These are phyloP conservation scores for Aphodius granarius DNA, from an alignment of 2,888 invertebrate genomes.

Conservation along the genomic window DNA sequence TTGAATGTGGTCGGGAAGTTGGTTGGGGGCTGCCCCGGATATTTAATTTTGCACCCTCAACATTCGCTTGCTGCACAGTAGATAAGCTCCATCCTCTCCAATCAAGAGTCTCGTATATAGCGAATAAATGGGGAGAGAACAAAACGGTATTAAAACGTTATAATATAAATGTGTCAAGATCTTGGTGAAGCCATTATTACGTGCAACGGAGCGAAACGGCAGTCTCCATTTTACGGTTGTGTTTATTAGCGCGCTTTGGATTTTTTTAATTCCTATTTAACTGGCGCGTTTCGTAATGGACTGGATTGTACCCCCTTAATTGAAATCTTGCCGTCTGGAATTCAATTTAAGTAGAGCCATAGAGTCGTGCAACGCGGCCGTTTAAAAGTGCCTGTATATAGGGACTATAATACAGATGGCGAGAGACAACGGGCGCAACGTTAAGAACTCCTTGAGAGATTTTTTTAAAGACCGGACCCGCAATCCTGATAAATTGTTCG, in stretches of 20 bases:
- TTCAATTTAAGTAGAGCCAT: conserved; percentile 6
- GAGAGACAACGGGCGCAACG: neutral
- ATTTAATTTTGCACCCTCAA: too few relatives aligned
- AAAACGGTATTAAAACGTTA: neutral
- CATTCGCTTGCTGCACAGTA: too few relatives aligned
- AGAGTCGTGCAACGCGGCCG: neutral
- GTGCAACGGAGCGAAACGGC: neutral
- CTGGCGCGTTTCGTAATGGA: conserved; percentile 7
- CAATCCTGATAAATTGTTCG: neutral
- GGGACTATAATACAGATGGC: too few relatives aligned
- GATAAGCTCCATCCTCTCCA: too few relatives aligned
- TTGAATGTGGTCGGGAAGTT: too few relatives aligned
- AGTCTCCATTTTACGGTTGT: neutral
- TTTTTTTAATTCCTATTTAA: neutral
- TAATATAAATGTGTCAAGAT: neutral
- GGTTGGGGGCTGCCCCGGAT: too few relatives aligned
- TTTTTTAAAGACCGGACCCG: neutral
- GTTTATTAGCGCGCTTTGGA: neutral
- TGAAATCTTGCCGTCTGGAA: conserved; percentile 8
- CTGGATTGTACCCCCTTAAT: conserved; percentile 13
- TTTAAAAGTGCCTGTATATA: neutral
- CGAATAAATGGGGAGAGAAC: neutral
- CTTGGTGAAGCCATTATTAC: neutral
- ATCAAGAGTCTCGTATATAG: neutral
- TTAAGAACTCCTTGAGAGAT: neutral